phyloP scores from a whole-genome alignment of 2,113 vertebrate genomes.

The Trochalopteron elliotii region DNA sequence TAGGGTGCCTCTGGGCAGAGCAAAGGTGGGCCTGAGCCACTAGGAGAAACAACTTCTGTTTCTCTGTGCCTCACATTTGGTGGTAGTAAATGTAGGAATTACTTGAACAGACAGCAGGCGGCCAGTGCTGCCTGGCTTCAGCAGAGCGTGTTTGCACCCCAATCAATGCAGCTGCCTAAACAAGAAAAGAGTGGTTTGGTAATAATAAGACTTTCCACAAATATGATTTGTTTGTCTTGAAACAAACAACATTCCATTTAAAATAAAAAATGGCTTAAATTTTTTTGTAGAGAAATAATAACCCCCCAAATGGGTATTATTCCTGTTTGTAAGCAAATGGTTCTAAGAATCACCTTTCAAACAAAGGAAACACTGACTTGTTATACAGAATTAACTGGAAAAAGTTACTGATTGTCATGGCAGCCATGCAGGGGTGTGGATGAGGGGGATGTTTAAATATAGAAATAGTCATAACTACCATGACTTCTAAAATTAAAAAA shows the following conservation, averaged over 20 bases:
- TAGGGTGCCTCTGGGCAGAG: not conserved
- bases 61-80: not conserved
- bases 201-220: constrained; percentile 18
- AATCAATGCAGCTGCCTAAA: not conserved
- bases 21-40: not conserved
- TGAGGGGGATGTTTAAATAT: constrained; percentile 10
- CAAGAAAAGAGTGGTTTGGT: not conserved
- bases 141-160: accelerated
- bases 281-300: not conserved
- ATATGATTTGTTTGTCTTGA: constrained; percentile 18
- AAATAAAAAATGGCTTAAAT: not conserved
- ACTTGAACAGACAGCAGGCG: not conserved
- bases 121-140: not conserved
- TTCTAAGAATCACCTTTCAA: constrained; percentile 22
- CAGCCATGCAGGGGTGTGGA: not conserved
- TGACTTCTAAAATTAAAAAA: constrained; percentile 47
- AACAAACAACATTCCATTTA: not conserved
- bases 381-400: constrained; percentile 19
- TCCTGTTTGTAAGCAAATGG: not conserved
- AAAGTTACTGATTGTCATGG: constrained; percentile 46
- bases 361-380: constrained; percentile 37
- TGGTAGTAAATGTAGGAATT: not conserved
- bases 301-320: not conserved
- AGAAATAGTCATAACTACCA: constrained; percentile 38
- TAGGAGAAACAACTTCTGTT: not conserved